phyloP scores from a whole-genome alignment of 2,888 invertebrate genomes.

The Lysandra bellargus region DNA sequence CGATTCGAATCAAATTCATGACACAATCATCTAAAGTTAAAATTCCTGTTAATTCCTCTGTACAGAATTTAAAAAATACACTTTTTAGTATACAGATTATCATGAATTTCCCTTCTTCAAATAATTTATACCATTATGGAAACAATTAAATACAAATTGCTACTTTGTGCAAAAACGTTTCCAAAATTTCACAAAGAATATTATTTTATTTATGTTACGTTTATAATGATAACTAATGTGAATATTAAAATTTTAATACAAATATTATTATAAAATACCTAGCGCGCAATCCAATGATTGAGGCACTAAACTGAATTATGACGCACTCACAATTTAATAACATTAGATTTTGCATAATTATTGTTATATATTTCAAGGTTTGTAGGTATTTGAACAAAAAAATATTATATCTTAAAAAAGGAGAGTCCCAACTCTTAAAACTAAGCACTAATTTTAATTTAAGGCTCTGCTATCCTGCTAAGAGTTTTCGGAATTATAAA shows the following conservation, averaged over 20 bases:
- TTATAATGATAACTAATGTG: background rate
- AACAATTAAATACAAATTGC: background rate
- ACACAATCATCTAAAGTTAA: background rate
- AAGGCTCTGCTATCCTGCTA: too few species aligned
- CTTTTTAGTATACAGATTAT: background rate
- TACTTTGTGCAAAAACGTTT: background rate
- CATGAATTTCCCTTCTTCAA: background rate
- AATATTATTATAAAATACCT: background rate
- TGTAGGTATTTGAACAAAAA: background rate
- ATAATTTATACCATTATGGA: background rate
- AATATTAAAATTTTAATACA: background rate
- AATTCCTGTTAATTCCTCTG: background rate
- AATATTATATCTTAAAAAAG: too few species aligned
- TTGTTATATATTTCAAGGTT: background rate
- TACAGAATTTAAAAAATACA: background rate
- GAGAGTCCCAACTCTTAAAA: too few species aligned
- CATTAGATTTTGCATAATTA: background rate
- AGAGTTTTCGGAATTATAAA: too few species aligned
- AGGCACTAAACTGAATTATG: background rate
- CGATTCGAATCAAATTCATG: background rate
- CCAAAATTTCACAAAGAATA: background rate
- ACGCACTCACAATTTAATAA: background rate
- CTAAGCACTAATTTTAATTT: too few species aligned
- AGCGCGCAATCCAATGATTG: background rate
- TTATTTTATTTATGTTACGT: background rate